Conservation (phyloP, 2,888 invertebrate genomes). For the Nemotelus nigrinus region DNA sequence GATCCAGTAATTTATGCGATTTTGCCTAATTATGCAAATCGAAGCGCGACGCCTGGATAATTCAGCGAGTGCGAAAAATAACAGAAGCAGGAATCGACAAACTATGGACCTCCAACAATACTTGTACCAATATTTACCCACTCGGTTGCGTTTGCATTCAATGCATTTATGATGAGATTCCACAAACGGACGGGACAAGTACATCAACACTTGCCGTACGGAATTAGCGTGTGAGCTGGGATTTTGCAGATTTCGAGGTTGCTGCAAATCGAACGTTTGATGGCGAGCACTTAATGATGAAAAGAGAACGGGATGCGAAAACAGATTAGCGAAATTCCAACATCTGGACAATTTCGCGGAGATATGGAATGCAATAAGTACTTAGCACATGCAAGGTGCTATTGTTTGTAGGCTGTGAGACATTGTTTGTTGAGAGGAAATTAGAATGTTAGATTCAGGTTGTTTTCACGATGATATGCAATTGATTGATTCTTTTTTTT, state of each 20-base stretch:
- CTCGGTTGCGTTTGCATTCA: neutral
- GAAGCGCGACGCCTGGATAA: neutral
- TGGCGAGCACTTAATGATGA: neutral
- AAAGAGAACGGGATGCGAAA: slow-evolving; percentile 11
- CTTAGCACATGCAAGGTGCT: slow-evolving; percentile 28
- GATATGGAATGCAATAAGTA: slow-evolving; percentile 35
- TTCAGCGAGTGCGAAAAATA: neutral
- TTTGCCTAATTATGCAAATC: slow-evolving; percentile 46
- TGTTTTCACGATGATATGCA: no score
- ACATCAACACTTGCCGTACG: slow-evolving; percentile 25
- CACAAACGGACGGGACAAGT: slow-evolving; percentile 32
- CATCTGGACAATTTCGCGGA: slow-evolving; percentile 30
- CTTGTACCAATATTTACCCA: neutral
- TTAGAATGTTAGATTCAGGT: neutral
- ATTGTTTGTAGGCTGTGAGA: neutral
- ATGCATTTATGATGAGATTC: slow-evolving; percentile 29
- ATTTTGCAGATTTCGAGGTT: neutral
- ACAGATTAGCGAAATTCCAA: slow-evolving; percentile 17
- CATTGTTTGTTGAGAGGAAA: slow-evolving; percentile 6
- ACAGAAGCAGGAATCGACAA: neutral
- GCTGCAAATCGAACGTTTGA: neutral
- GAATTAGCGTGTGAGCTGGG: slow-evolving; percentile 36
- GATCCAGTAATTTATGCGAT: slow-evolving; percentile 36
- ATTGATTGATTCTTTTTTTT: no score
- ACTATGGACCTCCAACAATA: neutral